Evolutionary conservation across 2,113 vertebrate genomes (phyloP), one percentile per base, ranked within the genome.

Genomic region (Petroica traversi): DNA sequence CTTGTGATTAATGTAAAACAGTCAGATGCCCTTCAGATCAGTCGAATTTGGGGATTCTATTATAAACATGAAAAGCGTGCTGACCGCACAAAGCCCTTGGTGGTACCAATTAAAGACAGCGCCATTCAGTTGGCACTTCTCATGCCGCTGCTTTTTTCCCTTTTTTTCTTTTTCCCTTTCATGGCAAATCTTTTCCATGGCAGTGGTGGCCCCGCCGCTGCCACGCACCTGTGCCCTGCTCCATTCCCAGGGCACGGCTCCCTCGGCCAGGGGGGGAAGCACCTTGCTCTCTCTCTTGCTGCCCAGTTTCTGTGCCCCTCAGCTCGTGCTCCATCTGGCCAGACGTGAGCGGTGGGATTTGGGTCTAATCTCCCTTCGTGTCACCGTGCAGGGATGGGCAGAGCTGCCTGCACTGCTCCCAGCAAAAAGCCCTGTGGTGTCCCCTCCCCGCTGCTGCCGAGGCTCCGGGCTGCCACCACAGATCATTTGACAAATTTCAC

Each of bases 1-100:
- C 92, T 93, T 93, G 95, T 96, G 95, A 97, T 97, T 96, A 96
- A 97, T 91, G 92, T 95, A 92, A 81, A 96, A 92, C 90, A 96
- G 94, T 95, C 88, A 93, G 95, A 96, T 96, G 90, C 88, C 82
- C 94, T 97, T 96, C 76, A 96, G 95, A 97, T 96, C 93, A 96
- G 85, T 95, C 0, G 17, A 95, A 93, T 94, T 95, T 94, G 88
- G 94, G 88, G 75, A 93, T 93, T 95, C 92, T 96, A 48, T 94
- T 95, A 92, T 75, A 88, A 96, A 96, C 83, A 92, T 58, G 7
- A 88, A 93, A 89, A 90, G 72, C 12, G 1, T 96, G 94, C 95
- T 63, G 88, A 88, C 94, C 33, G 19, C 89, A 94, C 95, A 86
- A 92, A 96, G 75, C 90, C 71, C 88, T 93, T 83, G 83, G 90